Evolutionary conservation across 2,888 invertebrate genomes (phyloP), one percentile per base, ranked within the genome.

Genomic region (Agapostemon virescens): DNA sequence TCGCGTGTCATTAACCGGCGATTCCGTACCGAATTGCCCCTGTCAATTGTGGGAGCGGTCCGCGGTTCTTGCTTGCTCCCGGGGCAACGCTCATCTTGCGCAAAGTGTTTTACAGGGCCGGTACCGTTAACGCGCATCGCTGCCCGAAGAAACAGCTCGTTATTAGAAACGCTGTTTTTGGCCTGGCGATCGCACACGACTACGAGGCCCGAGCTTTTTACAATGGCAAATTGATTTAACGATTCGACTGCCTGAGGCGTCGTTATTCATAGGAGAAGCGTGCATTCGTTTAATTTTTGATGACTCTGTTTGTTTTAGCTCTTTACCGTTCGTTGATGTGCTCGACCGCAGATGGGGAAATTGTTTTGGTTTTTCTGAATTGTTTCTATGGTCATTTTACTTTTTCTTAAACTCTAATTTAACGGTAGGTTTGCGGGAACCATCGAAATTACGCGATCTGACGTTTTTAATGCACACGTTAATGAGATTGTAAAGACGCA

Each of bases 1-100:
- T 81, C 86, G 82, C 84, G 81, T 83, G 87, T 89, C 86, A 86
- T 90, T 89, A 87, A 82, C 76, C 76, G 77, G 71, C 64, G 83
- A 86, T 85, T 86, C 82, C 81, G 74, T 81, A 79, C 72, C 77
- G 82, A 86, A 87, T 87, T 86, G 71, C 69, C 68, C 61, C 61
- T 49, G 67, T 68, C 84, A 80, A 77, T 80, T 79, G 71, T 74
- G 76, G 64, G 75, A 85, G 77, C 74, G 72, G 72, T 67, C 61
- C 58, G 26, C 15, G 52, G 52, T 49, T 49, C 40, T 64, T 49
- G 67, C 52, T n/a, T 71, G 42, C 36, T 42, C 69, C 23, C 55
- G 49, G 9, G 73, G 52, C 69, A 52, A 67, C 15, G 38, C 36
- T 63, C 64, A 58, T 69, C 68, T 52, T 68, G 30, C 23, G 63